phyloP scores from a whole-genome alignment of 2,888 invertebrate genomes.

The Oligia fasciuncula region DNA sequence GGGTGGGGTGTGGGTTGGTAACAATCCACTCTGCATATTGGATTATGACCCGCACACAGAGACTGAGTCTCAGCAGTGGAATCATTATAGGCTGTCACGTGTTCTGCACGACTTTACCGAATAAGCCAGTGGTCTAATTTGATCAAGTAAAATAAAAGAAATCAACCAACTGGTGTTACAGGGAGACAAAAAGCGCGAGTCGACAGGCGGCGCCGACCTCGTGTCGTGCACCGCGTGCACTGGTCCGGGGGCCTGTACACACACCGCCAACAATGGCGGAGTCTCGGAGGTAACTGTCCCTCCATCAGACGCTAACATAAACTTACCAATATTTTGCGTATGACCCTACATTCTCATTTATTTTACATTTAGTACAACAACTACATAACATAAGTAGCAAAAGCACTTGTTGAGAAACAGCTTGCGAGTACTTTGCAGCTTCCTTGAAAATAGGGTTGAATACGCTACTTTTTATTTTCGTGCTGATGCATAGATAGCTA shows the following conservation, averaged over 20 bases:
- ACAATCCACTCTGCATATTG: slow-evolving; percentile 1
- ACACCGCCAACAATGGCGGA: slow-evolving; percentile 96
- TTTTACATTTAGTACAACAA: slow-evolving; percentile 48
- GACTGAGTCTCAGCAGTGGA: not conserved
- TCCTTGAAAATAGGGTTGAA: slow-evolving; percentile 21
- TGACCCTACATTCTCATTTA: slow-evolving; percentile 48
- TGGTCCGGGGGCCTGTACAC: slow-evolving; percentile 94
- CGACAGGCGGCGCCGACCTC: slow-evolving; percentile 94
- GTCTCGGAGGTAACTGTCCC: slow-evolving; percentile 93
- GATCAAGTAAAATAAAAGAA: slow-evolving; percentile 56
- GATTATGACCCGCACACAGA: not conserved
- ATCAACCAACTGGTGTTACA: slow-evolving; percentile 76
- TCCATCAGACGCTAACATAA: slow-evolving; percentile 59
- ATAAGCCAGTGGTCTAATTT: slow-evolving; percentile 32
- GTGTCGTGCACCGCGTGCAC: slow-evolving; percentile 95
- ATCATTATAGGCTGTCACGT: not conserved
- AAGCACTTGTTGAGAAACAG: slow-evolving; percentile 18
- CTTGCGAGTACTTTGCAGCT: slow-evolving; percentile 53
- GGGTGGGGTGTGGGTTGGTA: not conserved
- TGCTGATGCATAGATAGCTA: slow-evolving; percentile 39
- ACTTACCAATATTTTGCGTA: slow-evolving; percentile 63
- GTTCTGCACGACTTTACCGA: slow-evolving; percentile 7
- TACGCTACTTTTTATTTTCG: slow-evolving; percentile 46
- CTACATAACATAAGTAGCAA: slow-evolving; percentile 21
- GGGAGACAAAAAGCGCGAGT: slow-evolving; percentile 96